phyloP scores from a whole-genome alignment of 2,888 invertebrate species.

The Nephrotoma guestfalica region DNA sequence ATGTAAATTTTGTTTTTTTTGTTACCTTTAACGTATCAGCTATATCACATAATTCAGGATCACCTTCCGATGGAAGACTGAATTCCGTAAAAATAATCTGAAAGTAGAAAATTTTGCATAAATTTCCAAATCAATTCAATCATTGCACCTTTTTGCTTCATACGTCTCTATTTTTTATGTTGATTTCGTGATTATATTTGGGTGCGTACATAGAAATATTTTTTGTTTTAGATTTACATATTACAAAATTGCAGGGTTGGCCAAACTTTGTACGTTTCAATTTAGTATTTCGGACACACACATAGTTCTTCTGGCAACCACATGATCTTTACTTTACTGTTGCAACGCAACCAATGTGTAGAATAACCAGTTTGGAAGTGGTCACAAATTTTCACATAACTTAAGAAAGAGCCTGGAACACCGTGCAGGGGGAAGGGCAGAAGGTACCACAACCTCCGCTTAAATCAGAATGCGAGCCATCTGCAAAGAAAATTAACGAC shows the following conservation, averaged over 20 bases:
- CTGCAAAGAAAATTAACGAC: too few species aligned
- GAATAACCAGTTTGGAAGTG: too few species aligned
- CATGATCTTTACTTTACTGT: too few species aligned
- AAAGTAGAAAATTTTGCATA: constrained; percentile 4
- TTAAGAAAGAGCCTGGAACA: too few species aligned
- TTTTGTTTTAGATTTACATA: background rate
- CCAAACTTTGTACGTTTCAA: too few species aligned
- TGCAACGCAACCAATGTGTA: too few species aligned
- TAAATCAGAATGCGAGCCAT: too few species aligned
- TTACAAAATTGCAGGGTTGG: background rate
- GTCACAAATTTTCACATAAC: too few species aligned
- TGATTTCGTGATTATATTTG: background rate
- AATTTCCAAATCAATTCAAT: background rate
- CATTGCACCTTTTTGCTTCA: background rate
- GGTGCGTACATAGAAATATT: background rate
- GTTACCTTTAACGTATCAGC: constrained; percentile 18
- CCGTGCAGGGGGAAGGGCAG: too few species aligned
- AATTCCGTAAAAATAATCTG: constrained; percentile 30
- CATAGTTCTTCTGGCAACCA: too few species aligned
- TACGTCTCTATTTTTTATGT: constrained; percentile 32
- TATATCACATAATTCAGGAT: constrained; percentile 23
- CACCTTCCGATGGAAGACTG: constrained; percentile 24
- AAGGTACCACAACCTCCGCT: too few species aligned
- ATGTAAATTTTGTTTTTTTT: background rate
- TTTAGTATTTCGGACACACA: too few species aligned